Evolutionary conservation across 2,113 vertebrate genomes (phyloP).

Genomic region (Pituophis catenifer): DNA sequence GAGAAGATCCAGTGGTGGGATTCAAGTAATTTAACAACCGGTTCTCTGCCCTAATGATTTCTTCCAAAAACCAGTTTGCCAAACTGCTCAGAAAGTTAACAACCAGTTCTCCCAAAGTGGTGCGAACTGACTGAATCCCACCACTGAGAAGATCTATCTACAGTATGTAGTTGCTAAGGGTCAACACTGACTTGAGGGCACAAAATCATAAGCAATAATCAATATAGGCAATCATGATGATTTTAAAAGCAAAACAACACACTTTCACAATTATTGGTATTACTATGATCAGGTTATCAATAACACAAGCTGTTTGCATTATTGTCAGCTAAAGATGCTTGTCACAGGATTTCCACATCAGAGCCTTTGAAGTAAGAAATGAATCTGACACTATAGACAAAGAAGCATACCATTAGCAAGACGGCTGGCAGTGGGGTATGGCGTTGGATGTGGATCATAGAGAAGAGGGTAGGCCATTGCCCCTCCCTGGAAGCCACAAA

Average conservation of each 20-base stretch:
- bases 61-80: no score
- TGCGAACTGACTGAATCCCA: no score
- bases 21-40: no score
- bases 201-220: neutral
- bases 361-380: neutral
- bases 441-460: conserved; percentile 71
- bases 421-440: conserved; percentile 70
- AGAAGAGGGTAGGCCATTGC: conserved; percentile 72
- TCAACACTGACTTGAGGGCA: neutral
- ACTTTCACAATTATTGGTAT: neutral
- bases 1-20: neutral
- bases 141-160: neutral
- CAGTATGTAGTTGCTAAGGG: neutral
- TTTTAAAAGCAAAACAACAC: neutral
- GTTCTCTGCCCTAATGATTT: no score
- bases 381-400: neutral
- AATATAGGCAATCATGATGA: neutral
- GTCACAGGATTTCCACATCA: neutral
- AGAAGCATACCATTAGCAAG: conserved; percentile 67
- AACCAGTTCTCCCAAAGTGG: no score
- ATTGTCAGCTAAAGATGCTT: neutral
- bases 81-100: no score
- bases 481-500: conserved; percentile 74
- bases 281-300: neutral
- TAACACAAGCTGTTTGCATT: neutral